Base-by-base conservation (phyloP, 35 echinoderm and acorn worm genomes). In the Hemicentrotus pulcherrimus region DNA sequence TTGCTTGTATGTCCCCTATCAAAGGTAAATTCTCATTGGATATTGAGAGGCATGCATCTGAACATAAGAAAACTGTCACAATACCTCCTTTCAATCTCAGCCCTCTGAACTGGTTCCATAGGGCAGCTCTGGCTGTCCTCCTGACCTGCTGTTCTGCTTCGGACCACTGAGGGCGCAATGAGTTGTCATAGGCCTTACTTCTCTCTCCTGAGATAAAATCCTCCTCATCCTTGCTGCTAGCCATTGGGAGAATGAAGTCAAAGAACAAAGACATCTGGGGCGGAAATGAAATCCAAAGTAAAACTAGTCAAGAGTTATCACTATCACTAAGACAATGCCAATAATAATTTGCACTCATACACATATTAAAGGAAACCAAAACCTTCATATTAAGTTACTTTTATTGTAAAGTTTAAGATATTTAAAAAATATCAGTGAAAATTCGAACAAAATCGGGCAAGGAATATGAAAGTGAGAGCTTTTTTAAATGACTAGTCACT, bases 211-310 rank as follows among this genome's bases (percentile, higher is more conserved):
- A 94, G 5, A 98, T 91, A 46, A 95, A 99, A 9, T 97, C 95
- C 52, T 99, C 98, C 59, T 99, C 95, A 11, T 52, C 96, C n/a
- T 96, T 95, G 48, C 96, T 97, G 86, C 86, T 94, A 13, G 95
- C 94, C 35, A 99, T 94, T 35, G 96, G 95, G 46, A 99, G 93
- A 15, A 99, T 95, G 60, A 99, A 60, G 91, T 99, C 98, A 96
- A 99, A 99, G 93, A 98, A 99, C 60, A 99, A 85, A 14, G 98
- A 99, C 28, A 99, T 52, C 98, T 99, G 90, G 9, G 85, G 86
- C 28, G 19, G 28, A 78, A 78, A 78, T 78, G 8, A 78, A 94
- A 60, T 30, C 59, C 7, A 95, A 96, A 92, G 5, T 78, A 78
- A 59, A 28, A 18, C 18, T 78, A 14, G 50, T 55, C 50, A 11